Base-by-base conservation (phyloP, 2,797 vertebrate species). In the Eleutherodactylus coqui region DNA sequence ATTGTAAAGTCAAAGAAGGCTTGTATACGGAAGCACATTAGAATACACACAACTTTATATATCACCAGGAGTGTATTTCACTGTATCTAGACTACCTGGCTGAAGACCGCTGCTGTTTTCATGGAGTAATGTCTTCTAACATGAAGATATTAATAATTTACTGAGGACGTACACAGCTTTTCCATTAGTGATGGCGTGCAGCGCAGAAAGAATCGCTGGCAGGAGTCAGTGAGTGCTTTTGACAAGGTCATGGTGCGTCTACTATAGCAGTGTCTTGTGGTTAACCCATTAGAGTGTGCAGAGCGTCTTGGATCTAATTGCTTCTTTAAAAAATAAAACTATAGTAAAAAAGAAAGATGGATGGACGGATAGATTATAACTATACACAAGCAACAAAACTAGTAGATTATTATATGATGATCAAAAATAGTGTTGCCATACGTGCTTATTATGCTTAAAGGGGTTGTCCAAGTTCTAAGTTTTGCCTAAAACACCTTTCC, bases 111-210 rank as follows among this genome's bases (percentile, higher is more conserved):
- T 92, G 85, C 82, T 92, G 92, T 92, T 94, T 92, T 92, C 90
- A 91, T 91, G 89, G 90, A 88, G 32, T 0, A 0, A 69, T 91
- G 91, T 94, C 93, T 92, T 89, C 91, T 93, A 93, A 93, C 92
- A 93, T 89, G 89, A 90, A 91, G 90, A 91, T 92, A 93, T 95
- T 91, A 94, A 94, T 94, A 94, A 95, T 95, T 94, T 92, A 94
- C 89, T 91, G 91, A 91, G 86, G 89, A 90, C 89, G 91, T 87
- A 89, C 90, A 91, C 92, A 91, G 92, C 89, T 93, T 94, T 93
- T 93, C 92, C 93, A 93, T 90, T 89, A 92, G 90, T 88, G 89
- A 77, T 89, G 89, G 60, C 82, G 67, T 86, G 72, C 80, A 89
- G 87, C 90, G 85, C 73, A 89, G 87, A 88, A 85, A 88, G 88